Percentiles rank a stretch among this genome's conserved stretches.
Conservation (phyloP, 2,113 vertebrate genomes). For the Marmota monax region DNA sequence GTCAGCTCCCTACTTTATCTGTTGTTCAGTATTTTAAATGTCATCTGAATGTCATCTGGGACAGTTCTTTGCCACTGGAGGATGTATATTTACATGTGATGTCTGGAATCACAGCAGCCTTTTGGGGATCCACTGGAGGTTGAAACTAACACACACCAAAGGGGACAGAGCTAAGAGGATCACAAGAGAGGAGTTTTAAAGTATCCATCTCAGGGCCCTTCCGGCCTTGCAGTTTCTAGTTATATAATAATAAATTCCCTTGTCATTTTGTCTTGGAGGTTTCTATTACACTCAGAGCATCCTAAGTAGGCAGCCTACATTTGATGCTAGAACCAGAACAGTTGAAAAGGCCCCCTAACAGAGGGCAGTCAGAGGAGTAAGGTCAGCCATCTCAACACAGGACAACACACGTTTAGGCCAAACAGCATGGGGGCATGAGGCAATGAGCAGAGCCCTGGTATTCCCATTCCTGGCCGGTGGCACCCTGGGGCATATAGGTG, state of each 20-base stretch:
- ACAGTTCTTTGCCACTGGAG: not conserved
- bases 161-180: not conserved
- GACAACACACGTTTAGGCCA: not conserved
- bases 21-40: conserved; percentile 14
- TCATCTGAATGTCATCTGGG: not conserved
- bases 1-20: not conserved
- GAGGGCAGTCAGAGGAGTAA: not conserved
- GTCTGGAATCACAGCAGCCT: not conserved
- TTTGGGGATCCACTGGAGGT: conserved; percentile 7
- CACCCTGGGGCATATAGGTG: not conserved
- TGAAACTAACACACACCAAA: not conserved
- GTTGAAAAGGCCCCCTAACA: not conserved
- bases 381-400: not conserved
- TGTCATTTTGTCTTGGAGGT: not conserved
- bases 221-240: not conserved
- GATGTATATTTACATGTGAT: not conserved
- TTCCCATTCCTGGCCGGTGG: not conserved
- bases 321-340: not conserved
- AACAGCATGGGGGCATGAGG: not conserved
- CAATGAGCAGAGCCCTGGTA: no score
- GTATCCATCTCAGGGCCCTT: not conserved
- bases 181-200: not conserved
- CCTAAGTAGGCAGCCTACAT: not conserved
- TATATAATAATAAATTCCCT: not conserved
- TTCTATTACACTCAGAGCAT: conserved; percentile 29